Evolutionary conservation across 1,140 invertebrate species (phyloP), one percentile per base, ranked within the genome.

Genomic region (Drosophila tani): DNA sequence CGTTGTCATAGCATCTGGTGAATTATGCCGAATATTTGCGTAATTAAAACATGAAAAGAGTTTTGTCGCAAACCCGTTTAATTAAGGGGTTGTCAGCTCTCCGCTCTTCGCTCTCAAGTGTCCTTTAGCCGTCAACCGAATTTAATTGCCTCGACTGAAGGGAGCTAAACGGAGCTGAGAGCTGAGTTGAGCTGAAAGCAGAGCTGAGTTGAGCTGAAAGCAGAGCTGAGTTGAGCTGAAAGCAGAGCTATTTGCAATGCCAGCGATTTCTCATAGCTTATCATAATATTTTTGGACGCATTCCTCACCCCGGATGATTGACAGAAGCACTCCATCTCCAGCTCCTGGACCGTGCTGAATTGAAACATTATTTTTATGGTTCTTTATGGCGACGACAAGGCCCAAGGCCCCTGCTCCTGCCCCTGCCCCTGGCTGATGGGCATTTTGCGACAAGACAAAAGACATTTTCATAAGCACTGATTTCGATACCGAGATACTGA

Each of bases 391-490:
- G 70, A 76, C 58, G 47, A 59, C 70, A 46, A 29, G 27, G 27
- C 27, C 27, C 27, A 6, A 7, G 27, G 27, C 5, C 27, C 27
- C 27, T 5, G 24, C 3, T 3, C 21, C 21, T 24, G 27, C 5
- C 27, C 27, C 27, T 5, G 24, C 6, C 46, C 17, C 6, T 27
- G 45, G 55, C 68, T 64, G 88, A 91, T 91, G 85, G 85, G 84
- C 66, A 63, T 69, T 47, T 43, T 47, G 46, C 46, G 64, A 56
- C 53, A 56, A 49, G 63, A 77, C 70, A 86, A 91, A 84, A n/a
- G 73, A 84, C 91, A 91, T 91, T 90, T 91, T 91, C 90, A 91
- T 91, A 92, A 91, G 91, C 86, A 87, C 67, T 91, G 77, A 91
- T 56, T 56, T 56, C 53, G 53, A 56, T 56, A 40, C 38, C 53